These are phyloP conservation scores for Archaeoteleia sp. DNA, from an alignment of 2,888 invertebrate genomes.

Conservation along the genomic window DNA sequence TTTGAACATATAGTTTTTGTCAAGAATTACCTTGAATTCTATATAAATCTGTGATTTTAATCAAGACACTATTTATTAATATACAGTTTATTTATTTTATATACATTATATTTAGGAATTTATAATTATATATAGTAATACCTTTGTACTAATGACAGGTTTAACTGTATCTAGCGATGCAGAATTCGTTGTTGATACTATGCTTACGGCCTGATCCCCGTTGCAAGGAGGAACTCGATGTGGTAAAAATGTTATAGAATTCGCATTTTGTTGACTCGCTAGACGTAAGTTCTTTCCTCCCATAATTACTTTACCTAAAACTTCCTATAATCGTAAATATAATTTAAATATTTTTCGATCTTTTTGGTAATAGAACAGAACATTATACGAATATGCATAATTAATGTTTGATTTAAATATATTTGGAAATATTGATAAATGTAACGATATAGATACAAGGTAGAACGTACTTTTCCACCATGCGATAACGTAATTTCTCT, in stretches of 20 bases:
- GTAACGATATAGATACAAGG: too few relatives aligned
- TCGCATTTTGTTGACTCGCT: conserved; percentile 60
- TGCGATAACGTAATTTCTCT: conserved; percentile 74
- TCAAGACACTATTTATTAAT: too few relatives aligned
- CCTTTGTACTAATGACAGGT: conserved; percentile 29
- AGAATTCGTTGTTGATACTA: conserved; percentile 59
- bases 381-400: too few relatives aligned
- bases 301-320: conserved; percentile 70
- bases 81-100: not conserved
- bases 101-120: not conserved
- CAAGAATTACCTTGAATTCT: too few relatives aligned
- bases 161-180: conserved; percentile 50
- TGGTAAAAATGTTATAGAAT: conserved; percentile 60
- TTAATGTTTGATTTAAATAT: too few relatives aligned
- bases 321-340: conserved; percentile 63
- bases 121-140: conserved; percentile 1
- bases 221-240: conserved; percentile 61
- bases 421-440: too few relatives aligned
- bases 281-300: conserved; percentile 67
- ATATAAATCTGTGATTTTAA: too few relatives aligned
- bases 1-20: too few relatives aligned
- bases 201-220: conserved; percentile 62
- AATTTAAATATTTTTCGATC: too few relatives aligned
- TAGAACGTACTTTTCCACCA: conserved; percentile 70
- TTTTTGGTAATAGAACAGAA: too few relatives aligned